These are phyloP conservation scores for Eledona agricola DNA, from an alignment of 2,888 invertebrate species.

Conservation along the genomic window DNA sequence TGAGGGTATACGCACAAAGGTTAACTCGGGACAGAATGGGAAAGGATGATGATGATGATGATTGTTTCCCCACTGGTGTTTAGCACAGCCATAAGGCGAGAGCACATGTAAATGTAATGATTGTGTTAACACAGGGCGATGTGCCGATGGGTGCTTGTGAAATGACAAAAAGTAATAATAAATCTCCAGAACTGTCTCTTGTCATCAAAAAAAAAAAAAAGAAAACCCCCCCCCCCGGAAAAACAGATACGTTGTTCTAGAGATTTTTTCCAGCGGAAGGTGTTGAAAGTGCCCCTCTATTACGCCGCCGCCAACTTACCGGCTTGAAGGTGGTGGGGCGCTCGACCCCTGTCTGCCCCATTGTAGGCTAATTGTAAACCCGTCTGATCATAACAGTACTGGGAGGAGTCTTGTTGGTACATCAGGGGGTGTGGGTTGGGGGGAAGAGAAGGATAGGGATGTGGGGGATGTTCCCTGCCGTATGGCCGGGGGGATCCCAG, in stretches of 20 bases:
- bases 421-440: conserved; percentile 63
- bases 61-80: conserved; percentile 56
- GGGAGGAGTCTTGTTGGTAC: conserved; percentile 65
- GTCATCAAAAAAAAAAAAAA: no score
- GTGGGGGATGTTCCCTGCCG: conserved; percentile 63
- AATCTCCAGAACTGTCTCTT: conserved; percentile 45
- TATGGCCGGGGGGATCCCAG: conserved; percentile 68
- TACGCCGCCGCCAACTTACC: conserved; percentile 60
- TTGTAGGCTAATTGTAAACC: conserved; percentile 62
- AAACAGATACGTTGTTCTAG: conserved; percentile 29
- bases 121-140: conserved; percentile 60
- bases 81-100: conserved; percentile 62
- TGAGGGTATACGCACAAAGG: conserved; percentile 38
- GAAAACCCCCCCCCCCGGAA: no score
- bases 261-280: conserved; percentile 37
- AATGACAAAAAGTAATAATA: conserved; percentile 41
- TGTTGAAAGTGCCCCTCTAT: conserved; percentile 37
- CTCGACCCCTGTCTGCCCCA: conserved; percentile 61
- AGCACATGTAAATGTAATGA: conserved; percentile 60
- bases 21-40: conserved; percentile 34
- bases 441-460: conserved; percentile 68
- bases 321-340: conserved; percentile 60
- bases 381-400: conserved; percentile 70
- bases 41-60: conserved; percentile 44
- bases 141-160: conserved; percentile 60